These are phyloP conservation scores for Scelioninae gen. 2 DNA, from an alignment of 2,888 invertebrate species.

Conservation along the genomic window DNA sequence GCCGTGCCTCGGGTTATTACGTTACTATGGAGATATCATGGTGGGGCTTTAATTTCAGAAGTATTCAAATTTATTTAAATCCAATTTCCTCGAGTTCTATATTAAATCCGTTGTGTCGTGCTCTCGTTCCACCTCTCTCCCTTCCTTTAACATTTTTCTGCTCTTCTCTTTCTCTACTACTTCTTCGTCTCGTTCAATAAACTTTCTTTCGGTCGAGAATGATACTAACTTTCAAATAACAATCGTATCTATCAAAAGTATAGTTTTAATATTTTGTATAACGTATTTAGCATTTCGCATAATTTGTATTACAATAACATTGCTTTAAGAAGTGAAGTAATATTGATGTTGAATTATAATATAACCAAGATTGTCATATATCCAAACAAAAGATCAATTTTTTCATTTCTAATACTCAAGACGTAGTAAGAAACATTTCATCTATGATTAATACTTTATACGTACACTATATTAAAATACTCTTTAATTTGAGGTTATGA, in stretches of 20 bases:
- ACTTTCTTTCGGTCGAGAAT: slow-evolving; percentile 43
- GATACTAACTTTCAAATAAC: slow-evolving; percentile 51
- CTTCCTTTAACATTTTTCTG: slow-evolving; percentile 47
- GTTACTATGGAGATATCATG: slow-evolving; percentile 72
- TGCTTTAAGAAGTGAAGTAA: too few species aligned
- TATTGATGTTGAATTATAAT: too few species aligned
- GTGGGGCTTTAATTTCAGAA: slow-evolving; percentile 74
- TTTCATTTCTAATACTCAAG: too few species aligned
- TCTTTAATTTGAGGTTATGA: too few species aligned
- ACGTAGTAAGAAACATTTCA: too few species aligned
- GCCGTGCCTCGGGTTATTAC: slow-evolving; percentile 69
- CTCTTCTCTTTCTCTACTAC: slow-evolving; percentile 47
- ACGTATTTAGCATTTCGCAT: too few species aligned
- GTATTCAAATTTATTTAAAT: slow-evolving; percentile 74
- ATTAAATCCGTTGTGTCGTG: slow-evolving; percentile 71
- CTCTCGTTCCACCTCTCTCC: slow-evolving; percentile 64
- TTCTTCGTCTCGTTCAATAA: slow-evolving; percentile 55
- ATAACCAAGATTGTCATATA: too few species aligned
- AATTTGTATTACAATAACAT: too few species aligned
- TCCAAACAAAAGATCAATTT: too few species aligned
- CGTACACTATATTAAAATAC: too few species aligned
- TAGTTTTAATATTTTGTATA: slow-evolving; percentile 25
- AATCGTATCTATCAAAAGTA: slow-evolving; percentile 52
- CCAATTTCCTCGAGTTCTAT: slow-evolving; percentile 71
- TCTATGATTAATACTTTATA: too few species aligned